Evolutionary conservation across 2,888 invertebrate genomes (phyloP).

Genomic region (Phytoseiulus persimilis): DNA sequence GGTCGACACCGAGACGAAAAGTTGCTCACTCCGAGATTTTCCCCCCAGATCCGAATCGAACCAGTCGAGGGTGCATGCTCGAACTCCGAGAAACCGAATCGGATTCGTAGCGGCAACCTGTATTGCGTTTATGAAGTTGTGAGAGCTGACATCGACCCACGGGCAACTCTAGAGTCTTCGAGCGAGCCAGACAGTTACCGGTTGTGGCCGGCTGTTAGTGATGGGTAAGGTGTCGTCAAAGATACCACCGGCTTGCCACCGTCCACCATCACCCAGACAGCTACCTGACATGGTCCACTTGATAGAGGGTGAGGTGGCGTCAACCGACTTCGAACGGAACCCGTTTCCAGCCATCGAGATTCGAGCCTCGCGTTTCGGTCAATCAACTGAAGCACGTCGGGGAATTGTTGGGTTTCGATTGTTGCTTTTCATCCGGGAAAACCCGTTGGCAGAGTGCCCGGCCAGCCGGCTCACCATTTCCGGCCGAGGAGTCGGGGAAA

Average conservation of each 20-base stretch:
- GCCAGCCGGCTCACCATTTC: not conserved
- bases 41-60: not conserved
- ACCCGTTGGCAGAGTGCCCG: not conserved
- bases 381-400: not conserved
- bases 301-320: not conserved
- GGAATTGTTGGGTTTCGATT: not conserved
- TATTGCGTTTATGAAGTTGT: not conserved
- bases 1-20: not conserved
- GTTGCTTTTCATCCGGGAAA: not conserved
- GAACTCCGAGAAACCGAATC: not conserved
- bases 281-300: not conserved
- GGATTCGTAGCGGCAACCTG: not conserved
- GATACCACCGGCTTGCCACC: not conserved
- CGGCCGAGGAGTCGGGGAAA: not conserved
- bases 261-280: not conserved
- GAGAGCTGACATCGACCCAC: not conserved
- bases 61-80: not conserved
- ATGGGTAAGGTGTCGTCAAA: not conserved
- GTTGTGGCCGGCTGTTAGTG: not conserved
- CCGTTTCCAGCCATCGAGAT: not conserved
- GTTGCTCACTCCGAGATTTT: not conserved
- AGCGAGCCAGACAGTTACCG: not conserved
- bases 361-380: not conserved
- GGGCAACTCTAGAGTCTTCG: not conserved
- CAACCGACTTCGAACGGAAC: not conserved